Conservation (phyloP, 23 tunicate genomes). For the Trididemnum nubilum region DNA sequence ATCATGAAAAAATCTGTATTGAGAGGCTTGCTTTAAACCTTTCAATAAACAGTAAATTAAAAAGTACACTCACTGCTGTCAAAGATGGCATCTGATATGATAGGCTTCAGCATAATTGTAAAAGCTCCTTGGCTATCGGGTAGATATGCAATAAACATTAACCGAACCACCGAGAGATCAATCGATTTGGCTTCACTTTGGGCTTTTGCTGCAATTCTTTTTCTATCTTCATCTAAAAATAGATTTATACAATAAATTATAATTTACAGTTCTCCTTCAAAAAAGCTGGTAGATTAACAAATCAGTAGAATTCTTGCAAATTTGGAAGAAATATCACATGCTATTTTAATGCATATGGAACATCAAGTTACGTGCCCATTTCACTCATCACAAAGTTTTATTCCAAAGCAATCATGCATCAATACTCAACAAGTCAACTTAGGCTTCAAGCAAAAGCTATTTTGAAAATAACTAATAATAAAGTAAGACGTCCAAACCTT, state of each 20-base stretch:
- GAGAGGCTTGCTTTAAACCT: too few relatives aligned
- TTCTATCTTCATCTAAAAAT: constrained; percentile 76
- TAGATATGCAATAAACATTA: constrained; percentile 94
- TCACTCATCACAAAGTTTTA: too few relatives aligned
- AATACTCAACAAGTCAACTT: too few relatives aligned
- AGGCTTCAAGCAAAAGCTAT: too few relatives aligned
- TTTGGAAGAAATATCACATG: too few relatives aligned
- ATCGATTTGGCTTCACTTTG: constrained; percentile 91
- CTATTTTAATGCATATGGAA: too few relatives aligned
- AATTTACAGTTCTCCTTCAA: not conserved
- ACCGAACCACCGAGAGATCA: constrained; percentile 83
- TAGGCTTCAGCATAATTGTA: constrained; percentile 93
- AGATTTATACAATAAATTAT: not conserved
- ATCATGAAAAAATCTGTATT: too few relatives aligned
- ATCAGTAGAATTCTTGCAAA: too few relatives aligned
- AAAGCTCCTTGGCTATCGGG: constrained; percentile 94
- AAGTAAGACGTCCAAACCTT: constrained; percentile 75
- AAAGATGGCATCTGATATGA: constrained; percentile 85
- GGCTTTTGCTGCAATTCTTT: constrained; percentile 82
- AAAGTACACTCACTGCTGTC: constrained; percentile 85
- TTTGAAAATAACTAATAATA: too few relatives aligned
- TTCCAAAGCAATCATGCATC: too few relatives aligned
- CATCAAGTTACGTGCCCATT: too few relatives aligned
- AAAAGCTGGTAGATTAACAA: too few relatives aligned
- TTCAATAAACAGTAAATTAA: not conserved